Evolutionary conservation across 2,888 invertebrate genomes (phyloP).

Genomic region (Fragum sueziense): DNA sequence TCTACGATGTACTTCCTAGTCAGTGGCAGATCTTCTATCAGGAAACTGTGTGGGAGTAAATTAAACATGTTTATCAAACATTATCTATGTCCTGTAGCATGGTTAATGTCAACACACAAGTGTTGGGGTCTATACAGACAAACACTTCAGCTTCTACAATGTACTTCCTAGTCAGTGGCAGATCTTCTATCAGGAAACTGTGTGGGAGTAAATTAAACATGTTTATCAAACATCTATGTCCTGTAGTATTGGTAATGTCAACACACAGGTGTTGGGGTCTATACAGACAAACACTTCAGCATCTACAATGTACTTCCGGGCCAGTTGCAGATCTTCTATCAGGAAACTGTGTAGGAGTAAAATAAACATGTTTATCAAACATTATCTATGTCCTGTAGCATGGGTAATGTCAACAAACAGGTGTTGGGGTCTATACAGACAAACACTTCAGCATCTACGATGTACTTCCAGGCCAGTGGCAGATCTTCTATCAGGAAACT

Average conservation of each 20-base stretch:
- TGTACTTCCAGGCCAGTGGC: constrained; percentile 32
- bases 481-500: constrained; percentile 45
- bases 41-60: too few species aligned
- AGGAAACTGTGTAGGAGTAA: too few species aligned
- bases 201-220: too few species aligned
- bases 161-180: constrained; percentile 34
- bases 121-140: constrained; percentile 43
- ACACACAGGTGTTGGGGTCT: too few species aligned
- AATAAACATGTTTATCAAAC: too few species aligned
- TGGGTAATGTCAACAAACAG: not conserved
- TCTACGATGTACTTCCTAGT: constrained; percentile 33
- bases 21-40: constrained; percentile 29
- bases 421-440: constrained; percentile 45
- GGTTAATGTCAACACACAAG: not conserved
- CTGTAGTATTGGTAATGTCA: constrained; percentile 8
- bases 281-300: constrained; percentile 45
- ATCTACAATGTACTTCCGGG: constrained; percentile 32
- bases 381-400: too few species aligned
- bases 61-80: too few species aligned
- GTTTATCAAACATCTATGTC: too few species aligned
- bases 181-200: constrained; percentile 39
- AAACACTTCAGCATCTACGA: constrained; percentile 28
- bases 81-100: constrained; percentile 19
- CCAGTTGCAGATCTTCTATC: constrained; percentile 29
- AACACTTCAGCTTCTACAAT: constrained; percentile 26